Evolutionary conservation across 2,797 vertebrate species (phyloP), one percentile per base, ranked within the genome.

Genomic region (Limnodromus scolopaceus): DNA sequence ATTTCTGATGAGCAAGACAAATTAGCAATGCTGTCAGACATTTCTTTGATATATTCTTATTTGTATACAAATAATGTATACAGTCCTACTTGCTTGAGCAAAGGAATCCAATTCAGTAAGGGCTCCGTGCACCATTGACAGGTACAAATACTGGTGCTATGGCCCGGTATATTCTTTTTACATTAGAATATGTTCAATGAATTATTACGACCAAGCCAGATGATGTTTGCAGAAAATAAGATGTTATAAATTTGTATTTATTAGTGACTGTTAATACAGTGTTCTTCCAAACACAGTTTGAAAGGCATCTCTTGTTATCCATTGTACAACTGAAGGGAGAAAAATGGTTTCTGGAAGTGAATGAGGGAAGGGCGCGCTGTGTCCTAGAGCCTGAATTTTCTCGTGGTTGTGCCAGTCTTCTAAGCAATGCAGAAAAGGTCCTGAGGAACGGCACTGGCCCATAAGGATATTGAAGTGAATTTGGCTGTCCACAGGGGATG

Each of bases 381-480:
- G 48, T 96, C 89, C 43, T 49, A 41, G 20, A 65, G 74, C 48
- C 87, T 90, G 57, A 36, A 17, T 91, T 84, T 96, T 92, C 75
- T 96, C 75, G 64, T 84, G 87, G 83, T 72, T 96, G 41, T 87
- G 60, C 89, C 64, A 87, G 81, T 89, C 3, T 16, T 48, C 84
- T 92, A 95, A 91, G 83, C 84, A 91, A 87, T 80, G 92, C 80
- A 76, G 15, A n/a, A 41, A 92, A 91, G 93, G 93, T 97, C 94
- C 92, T 92, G 93, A 95, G 84, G 13, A 41, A 45, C 83, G 93
- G 61, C 9, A 11, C 87, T 96, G 88, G 82, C 94, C 95, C 77
- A 92, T 75, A 28, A 16, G 34, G 23, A n/a, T 70, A 38, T 39
- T 38, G 49, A 68, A 64, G 20, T 58, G 61, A 32, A n/a, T 41